phyloP scores from a whole-genome alignment of 2,113 vertebrate species.

The Pardalotus punctatus region DNA sequence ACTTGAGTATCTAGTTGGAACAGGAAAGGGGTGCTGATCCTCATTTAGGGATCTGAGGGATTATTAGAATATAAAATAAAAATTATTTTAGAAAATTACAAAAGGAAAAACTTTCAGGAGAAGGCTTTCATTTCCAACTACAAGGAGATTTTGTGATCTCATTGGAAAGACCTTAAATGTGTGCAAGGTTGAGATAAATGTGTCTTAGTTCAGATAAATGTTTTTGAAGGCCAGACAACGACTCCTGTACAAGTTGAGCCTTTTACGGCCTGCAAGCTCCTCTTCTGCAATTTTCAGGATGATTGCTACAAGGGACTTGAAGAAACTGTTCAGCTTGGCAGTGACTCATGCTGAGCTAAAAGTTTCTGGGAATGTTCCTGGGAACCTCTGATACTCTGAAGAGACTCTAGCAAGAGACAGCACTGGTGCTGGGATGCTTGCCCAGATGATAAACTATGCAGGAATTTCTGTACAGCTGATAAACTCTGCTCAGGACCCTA shows the following conservation, averaged over 20 bases:
- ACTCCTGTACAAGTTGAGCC: neutral
- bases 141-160: neutral
- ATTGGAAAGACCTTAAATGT: neutral
- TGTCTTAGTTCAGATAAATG: neutral
- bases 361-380: constrained; percentile 37
- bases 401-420: neutral
- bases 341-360: neutral
- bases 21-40: neutral
- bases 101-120: neutral
- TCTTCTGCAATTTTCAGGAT: neutral
- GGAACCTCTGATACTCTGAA: constrained; percentile 46
- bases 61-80: neutral
- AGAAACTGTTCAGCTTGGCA: constrained; percentile 23
- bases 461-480: constrained; percentile 30
- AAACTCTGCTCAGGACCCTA: neutral
- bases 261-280: neutral
- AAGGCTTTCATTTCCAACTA: neutral
- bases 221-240: neutral
- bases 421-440: constrained; percentile 21
- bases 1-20: neutral
- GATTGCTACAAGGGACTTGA: neutral
- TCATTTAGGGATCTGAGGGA: neutral
- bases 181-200: neutral
- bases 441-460: constrained; percentile 12
- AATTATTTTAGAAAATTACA: neutral